Percentiles rank a stretch among this genome's conserved stretches.
These are phyloP conservation scores for Papilio machaon DNA, from an alignment of 1,140 invertebrate species.

Conservation along the genomic window DNA sequence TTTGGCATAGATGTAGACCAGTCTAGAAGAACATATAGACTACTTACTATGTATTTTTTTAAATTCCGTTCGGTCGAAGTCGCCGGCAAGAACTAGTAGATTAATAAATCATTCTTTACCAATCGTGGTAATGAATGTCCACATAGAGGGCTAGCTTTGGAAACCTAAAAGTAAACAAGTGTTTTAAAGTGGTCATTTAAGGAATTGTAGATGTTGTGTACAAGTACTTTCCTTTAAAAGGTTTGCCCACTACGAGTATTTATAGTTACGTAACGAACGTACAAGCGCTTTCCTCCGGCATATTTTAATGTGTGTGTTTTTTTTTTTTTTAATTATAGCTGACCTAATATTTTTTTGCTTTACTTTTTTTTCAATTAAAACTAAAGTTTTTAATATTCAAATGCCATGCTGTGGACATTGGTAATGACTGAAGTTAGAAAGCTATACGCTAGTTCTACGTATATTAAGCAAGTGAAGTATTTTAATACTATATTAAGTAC, in stretches of 20 bases:
- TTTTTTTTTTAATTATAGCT: conserved; percentile 40
- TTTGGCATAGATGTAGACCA: too few relatives aligned
- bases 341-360: conserved; percentile 37
- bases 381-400: conserved; percentile 37
- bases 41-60: too few relatives aligned
- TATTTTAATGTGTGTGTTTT: conserved; percentile 21
- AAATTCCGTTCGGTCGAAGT: too few relatives aligned
- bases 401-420: neutral
- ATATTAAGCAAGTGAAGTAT: neutral
- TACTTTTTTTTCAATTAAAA: conserved; percentile 34
- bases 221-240: conserved; percentile 21
- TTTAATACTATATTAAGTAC: neutral
- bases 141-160: neutral
- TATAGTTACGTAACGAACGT: conserved; percentile 34
- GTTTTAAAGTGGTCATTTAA: conserved; percentile 23
- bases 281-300: conserved; percentile 30
- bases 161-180: neutral
- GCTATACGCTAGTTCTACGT: neutral
- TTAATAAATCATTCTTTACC: too few relatives aligned
- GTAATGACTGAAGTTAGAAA: conserved; percentile 4
- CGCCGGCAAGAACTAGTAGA: too few relatives aligned
- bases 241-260: conserved; percentile 15
- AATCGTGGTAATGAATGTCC: too few relatives aligned
- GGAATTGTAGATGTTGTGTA: neutral
- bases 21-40: too few relatives aligned